These are phyloP conservation scores for Xenops minutus DNA, from an alignment of 2,797 vertebrate genomes.

Conservation along the genomic window DNA sequence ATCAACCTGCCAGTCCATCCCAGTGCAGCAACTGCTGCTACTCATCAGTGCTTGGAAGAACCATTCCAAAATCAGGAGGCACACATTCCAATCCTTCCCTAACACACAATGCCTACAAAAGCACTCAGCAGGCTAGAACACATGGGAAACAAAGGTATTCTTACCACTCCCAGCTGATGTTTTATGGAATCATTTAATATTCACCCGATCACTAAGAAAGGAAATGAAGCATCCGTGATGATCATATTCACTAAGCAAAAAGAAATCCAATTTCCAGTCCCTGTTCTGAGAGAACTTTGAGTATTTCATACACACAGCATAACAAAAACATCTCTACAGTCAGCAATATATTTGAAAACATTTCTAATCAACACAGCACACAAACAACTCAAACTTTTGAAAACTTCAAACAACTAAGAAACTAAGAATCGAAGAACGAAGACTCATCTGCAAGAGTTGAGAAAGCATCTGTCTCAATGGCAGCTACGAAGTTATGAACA, in stretches of 20 bases:
- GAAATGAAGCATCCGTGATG: background rate
- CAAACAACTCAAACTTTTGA: background rate
- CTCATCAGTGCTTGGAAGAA: background rate
- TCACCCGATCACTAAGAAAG: background rate
- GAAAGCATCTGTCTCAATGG: background rate
- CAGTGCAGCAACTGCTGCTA: background rate
- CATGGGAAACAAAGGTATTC: background rate
- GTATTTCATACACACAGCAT: background rate
- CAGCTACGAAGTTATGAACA: background rate
- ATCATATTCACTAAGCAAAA: background rate
- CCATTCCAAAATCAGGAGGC: fast-evolving
- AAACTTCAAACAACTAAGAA: background rate
- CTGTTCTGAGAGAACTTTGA: background rate
- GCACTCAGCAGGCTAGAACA: background rate
- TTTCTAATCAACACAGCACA: background rate
- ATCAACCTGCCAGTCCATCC: background rate
- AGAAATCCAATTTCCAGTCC: background rate
- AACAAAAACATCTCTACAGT: background rate
- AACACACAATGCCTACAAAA: background rate
- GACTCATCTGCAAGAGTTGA: background rate
- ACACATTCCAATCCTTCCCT: background rate
- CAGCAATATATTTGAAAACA: background rate
- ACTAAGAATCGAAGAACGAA: background rate
- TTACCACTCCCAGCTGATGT: background rate
- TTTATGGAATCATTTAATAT: background rate